Evolutionary conservation across 2,113 vertebrate genomes (phyloP).

Genomic region (Periophthalmus modestus): DNA sequence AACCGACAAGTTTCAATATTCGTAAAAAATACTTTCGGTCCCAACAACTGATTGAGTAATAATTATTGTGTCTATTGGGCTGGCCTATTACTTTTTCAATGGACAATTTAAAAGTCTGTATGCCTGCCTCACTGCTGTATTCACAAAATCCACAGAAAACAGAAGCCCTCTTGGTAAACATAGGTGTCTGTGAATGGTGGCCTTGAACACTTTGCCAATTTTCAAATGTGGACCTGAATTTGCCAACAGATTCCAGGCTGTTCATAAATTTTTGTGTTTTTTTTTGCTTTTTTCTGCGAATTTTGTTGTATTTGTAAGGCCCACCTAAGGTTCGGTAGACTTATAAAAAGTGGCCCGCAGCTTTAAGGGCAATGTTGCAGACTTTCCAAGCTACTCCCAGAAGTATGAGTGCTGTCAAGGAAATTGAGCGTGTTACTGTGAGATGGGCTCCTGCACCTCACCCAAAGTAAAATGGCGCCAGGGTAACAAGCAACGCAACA

Average conservation of each 20-base stretch:
- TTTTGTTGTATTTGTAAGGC: neutral
- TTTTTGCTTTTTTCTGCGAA: neutral
- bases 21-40: too few species aligned
- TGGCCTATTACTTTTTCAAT: too few species aligned
- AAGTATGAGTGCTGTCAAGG: neutral
- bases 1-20: too few species aligned
- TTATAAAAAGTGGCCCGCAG: neutral
- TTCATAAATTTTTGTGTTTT: neutral
- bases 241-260: neutral
- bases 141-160: neutral
- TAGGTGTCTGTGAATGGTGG: neutral
- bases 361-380: neutral
- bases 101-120: too few species aligned
- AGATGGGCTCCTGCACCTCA: slow-evolving; percentile 2
- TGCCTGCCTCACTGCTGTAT: too few species aligned
- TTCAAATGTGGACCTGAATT: neutral
- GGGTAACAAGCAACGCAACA: neutral
- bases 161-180: neutral
- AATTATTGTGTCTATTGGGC: too few species aligned
- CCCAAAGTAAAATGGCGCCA: neutral
- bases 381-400: neutral
- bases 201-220: neutral
- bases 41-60: too few species aligned
- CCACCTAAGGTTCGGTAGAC: neutral
- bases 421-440: slow-evolving; percentile 6